Percentiles rank a stretch among this genome's conserved stretches.
Evolutionary conservation across 2,888 invertebrate species (phyloP).

Genomic region (Cylloceria caligata): DNA sequence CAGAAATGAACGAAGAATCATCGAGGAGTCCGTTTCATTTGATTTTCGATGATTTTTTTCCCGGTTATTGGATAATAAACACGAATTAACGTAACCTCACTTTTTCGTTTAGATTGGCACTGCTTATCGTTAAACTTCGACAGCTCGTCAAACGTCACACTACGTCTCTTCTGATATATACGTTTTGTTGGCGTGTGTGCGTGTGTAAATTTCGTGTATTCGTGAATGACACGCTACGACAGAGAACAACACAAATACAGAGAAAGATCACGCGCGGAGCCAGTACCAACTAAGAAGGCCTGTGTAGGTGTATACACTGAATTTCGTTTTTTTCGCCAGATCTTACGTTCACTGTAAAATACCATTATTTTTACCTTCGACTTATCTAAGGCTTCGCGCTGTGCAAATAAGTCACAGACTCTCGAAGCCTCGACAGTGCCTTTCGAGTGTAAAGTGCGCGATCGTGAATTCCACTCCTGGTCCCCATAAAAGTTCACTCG

Average conservation of each 20-base stretch:
- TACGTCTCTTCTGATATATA: background rate
- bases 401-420: conserved; percentile 36
- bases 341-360: background rate
- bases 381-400: conserved; percentile 22
- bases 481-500: background rate
- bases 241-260: conserved; percentile 19
- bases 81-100: conserved; percentile 56
- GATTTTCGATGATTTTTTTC: background rate
- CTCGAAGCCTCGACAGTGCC: background rate
- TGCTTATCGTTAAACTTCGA: conserved; percentile 35
- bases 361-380: background rate
- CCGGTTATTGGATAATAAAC: background rate
- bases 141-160: conserved; percentile 48
- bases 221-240: conserved; percentile 15
- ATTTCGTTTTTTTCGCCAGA: conserved; percentile 40
- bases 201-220: conserved; percentile 21
- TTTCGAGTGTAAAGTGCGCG: conserved; percentile 30
- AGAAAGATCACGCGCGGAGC: conserved; percentile 4
- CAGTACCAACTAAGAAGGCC: conserved; percentile 11
- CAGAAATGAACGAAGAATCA: no score
- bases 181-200: background rate
- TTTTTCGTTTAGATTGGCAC: conserved; percentile 46
- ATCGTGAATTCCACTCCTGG: background rate
- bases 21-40: no score
- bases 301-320: conserved; percentile 16